A percentile compares a stretch with the other conserved stretches of the same genome.
Conservation (phyloP, 1,140 invertebrate genomes). For the Holcopasites calliopsidis region DNA sequence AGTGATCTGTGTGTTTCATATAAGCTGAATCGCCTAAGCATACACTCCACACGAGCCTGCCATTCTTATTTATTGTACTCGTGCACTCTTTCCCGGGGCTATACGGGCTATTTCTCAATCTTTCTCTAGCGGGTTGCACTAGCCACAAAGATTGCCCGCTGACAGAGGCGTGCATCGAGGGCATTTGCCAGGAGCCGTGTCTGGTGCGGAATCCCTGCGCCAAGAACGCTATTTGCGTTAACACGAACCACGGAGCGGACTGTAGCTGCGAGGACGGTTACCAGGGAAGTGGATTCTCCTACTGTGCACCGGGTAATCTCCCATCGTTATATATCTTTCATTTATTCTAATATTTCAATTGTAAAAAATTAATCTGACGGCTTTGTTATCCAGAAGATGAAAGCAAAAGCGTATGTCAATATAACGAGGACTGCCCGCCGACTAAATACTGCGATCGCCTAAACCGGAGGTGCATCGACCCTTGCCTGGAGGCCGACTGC, state of each 20-base stretch:
- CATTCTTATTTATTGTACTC: constrained; percentile 34
- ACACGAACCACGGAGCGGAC: constrained; percentile 91
- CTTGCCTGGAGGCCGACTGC: constrained; percentile 90
- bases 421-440: constrained; percentile 93
- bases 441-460: constrained; percentile 89
- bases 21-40: constrained; percentile 13
- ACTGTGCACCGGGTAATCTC: constrained; percentile 86
- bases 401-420: constrained; percentile 88
- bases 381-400: constrained; percentile 84
- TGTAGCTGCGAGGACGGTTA: constrained; percentile 92
- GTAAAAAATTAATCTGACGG: no score
- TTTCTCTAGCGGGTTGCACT: constrained; percentile 88
- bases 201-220: constrained; percentile 90
- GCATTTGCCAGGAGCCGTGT: constrained; percentile 90
- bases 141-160: constrained; percentile 89
- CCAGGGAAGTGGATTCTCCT: constrained; percentile 91
- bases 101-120: constrained; percentile 78
- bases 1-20: constrained; percentile 2
- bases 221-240: constrained; percentile 91
- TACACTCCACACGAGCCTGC: constrained; percentile 16
- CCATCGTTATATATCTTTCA: not conserved
- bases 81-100: constrained; percentile 75
- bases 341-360: no score
- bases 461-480: constrained; percentile 90
- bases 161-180: constrained; percentile 90